These are phyloP conservation scores for Hypothenemus hampei DNA, from an alignment of 1,140 invertebrate species.

Conservation along the genomic window DNA sequence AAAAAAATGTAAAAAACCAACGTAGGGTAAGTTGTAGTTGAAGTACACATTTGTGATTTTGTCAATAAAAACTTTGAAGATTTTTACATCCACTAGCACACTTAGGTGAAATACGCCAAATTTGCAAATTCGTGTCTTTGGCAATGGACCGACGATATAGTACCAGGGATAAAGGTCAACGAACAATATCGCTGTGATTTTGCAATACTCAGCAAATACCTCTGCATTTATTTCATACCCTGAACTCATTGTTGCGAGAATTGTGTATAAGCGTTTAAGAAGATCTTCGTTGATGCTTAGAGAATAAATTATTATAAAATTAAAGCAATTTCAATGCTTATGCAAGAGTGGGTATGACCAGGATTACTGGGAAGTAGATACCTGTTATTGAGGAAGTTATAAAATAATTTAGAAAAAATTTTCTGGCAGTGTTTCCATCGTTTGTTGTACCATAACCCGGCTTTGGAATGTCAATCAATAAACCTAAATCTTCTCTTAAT, in stretches of 20 bases:
- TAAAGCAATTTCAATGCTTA: no score
- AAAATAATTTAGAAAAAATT: conserved; percentile 16
- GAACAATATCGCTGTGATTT: conserved; percentile 29
- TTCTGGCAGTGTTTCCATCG: conserved; percentile 44
- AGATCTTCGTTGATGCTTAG: conserved; percentile 36
- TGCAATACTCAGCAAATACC: conserved; percentile 29
- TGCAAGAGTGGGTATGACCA: no score
- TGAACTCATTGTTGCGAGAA: conserved; percentile 34
- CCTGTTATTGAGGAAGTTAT: conserved; percentile 36
- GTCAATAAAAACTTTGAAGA: no score
- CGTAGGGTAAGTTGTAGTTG: no score
- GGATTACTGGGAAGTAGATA: no score
- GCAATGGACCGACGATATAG: no score
- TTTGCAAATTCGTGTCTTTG: no score
- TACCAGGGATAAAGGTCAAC: conserved; percentile 37
- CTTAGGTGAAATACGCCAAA: no score
- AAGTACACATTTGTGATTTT: no score
- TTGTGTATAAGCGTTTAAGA: conserved; percentile 33
- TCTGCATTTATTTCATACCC: conserved; percentile 29
- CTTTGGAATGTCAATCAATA: conserved; percentile 41
- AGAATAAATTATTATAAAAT: no score
- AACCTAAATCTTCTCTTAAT: conserved; percentile 29
- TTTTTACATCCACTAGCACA: no score
- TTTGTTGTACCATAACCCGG: conserved; percentile 42
- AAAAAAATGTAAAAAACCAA: no score